Evolutionary conservation across 2,888 invertebrate genomes (phyloP).

Genomic region (Rapana venosa): DNA sequence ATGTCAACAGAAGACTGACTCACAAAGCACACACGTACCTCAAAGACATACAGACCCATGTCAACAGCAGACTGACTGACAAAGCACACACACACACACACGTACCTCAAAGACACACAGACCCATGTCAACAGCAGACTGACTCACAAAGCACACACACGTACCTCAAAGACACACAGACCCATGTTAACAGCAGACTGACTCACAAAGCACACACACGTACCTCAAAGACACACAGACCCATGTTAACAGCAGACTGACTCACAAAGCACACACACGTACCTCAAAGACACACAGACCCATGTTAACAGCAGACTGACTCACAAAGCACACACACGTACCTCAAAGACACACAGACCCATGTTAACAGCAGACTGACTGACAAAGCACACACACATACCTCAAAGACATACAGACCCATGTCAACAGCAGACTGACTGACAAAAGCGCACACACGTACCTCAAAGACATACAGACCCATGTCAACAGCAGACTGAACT

Average conservation of each 20-base stretch:
- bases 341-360: slow-evolving; percentile 98
- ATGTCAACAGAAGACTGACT: too few species aligned
- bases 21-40: slow-evolving; percentile 82
- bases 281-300: slow-evolving; percentile 98
- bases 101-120: slow-evolving; percentile 94
- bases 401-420: slow-evolving; percentile 99
- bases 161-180: slow-evolving; percentile 95
- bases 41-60: too few species aligned
- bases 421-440: too few species aligned
- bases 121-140: too few species aligned
- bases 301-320: too few species aligned
- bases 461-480: slow-evolving; percentile 99
- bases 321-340: slow-evolving; percentile 72
- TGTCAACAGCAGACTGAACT: too few species aligned
- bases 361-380: too few species aligned
- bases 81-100: neutral
- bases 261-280: slow-evolving; percentile 54
- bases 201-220: slow-evolving; percentile 43
- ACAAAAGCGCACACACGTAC: slow-evolving; percentile 78
- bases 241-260: too few species aligned
- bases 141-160: slow-evolving; percentile 7
- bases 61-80: too few species aligned
- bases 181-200: too few species aligned
- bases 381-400: slow-evolving; percentile 78
- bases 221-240: slow-evolving; percentile 97